Evolutionary conservation across 2,113 vertebrate species (phyloP).

Genomic region (Oostethus manadensis): DNA sequence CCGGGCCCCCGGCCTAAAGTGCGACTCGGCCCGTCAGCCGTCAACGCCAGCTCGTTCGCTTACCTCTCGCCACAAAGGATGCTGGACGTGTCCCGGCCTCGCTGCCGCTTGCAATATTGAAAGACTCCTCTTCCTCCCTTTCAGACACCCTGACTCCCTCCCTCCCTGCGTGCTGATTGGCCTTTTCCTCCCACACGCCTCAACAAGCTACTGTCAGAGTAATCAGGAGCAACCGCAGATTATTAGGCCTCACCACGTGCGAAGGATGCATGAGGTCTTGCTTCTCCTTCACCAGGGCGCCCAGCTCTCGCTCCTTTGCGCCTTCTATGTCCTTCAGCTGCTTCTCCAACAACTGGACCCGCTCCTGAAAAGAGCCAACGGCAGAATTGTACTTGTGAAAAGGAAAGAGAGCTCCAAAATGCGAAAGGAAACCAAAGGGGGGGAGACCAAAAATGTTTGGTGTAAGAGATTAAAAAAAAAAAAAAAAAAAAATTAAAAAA

Average conservation of each 20-base stretch:
- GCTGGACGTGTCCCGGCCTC: constrained; percentile 25
- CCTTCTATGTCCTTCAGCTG: constrained; percentile 69
- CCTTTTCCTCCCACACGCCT: constrained; percentile 12
- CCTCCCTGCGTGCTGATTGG: background rate
- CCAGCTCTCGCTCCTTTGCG: constrained; percentile 66
- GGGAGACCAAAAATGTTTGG: too few relatives aligned
- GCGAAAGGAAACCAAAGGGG: too few relatives aligned
- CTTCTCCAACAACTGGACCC: constrained; percentile 58
- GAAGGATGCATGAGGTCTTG: constrained; percentile 55
- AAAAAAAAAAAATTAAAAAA: too few relatives aligned
- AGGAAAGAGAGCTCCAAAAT: too few relatives aligned
- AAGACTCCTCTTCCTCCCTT: constrained; percentile 11
- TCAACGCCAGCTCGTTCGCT: constrained; percentile 9
- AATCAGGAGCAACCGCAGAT: background rate
- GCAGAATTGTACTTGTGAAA: background rate
- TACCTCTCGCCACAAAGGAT: constrained; percentile 33
- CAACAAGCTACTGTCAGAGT: too few relatives aligned
- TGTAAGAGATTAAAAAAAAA: too few relatives aligned
- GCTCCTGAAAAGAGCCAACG: constrained; percentile 49
- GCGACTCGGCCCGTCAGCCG: background rate
- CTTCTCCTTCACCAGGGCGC: constrained; percentile 60
- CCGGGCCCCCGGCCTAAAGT: constrained; percentile 1
- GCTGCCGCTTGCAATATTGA: constrained; percentile 13
- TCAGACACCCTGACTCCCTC: background rate
- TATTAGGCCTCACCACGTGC: constrained; percentile 46